These are phyloP conservation scores for Albula goreensis DNA, from an alignment of 2,113 vertebrate genomes.

Conservation along the genomic window DNA sequence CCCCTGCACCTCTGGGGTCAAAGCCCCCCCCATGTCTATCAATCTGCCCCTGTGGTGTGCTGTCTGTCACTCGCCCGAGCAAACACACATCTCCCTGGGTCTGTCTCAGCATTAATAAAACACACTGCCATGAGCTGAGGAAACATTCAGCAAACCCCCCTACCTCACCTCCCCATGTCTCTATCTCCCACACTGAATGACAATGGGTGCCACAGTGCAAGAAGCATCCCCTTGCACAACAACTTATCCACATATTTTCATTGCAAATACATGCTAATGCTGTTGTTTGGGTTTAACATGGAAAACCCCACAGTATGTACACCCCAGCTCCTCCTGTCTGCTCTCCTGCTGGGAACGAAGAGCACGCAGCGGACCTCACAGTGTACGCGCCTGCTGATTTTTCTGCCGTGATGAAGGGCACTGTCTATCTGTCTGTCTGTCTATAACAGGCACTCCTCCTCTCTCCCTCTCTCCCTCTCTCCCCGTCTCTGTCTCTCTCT, in stretches of 20 bases:
- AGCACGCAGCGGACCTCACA: too few species aligned
- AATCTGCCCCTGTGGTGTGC: background rate
- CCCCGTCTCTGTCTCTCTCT: constrained; percentile 5
- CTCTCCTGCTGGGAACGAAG: too few species aligned
- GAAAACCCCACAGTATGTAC: too few species aligned
- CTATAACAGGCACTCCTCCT: background rate
- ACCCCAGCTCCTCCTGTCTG: too few species aligned
- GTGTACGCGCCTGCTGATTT: background rate
- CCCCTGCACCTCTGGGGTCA: too few species aligned
- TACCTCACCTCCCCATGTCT: too few species aligned
- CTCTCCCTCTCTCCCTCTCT: background rate
- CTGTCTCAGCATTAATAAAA: background rate
- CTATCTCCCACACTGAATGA: too few species aligned
- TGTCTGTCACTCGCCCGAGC: background rate
- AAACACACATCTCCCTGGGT: background rate
- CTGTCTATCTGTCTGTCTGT: background rate
- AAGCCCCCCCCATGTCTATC: background rate
- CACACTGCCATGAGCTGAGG: background rate
- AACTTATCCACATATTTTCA: too few species aligned
- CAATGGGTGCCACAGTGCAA: too few species aligned
- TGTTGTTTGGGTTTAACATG: too few species aligned
- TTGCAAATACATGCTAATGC: too few species aligned
- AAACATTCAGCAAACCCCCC: background rate
- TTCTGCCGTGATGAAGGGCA: background rate
- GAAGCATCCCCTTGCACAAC: too few species aligned